A percentile compares a stretch with the other conserved stretches of the same genome.
Evolutionary conservation across 2,113 vertebrate species (phyloP).

Genomic region (Telmatochromis sp.): DNA sequence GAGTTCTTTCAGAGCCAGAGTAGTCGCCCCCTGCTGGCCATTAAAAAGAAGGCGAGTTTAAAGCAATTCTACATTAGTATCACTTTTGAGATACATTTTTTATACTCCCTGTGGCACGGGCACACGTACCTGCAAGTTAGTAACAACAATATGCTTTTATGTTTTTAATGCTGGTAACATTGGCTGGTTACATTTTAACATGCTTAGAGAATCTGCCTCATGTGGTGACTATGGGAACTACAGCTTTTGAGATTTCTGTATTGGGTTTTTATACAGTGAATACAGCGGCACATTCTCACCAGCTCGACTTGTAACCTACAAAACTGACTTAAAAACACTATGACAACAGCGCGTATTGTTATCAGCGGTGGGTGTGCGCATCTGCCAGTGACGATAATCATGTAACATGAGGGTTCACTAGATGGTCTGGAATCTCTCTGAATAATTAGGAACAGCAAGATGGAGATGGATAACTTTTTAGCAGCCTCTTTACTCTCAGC

Average conservation of each 20-base stretch:
- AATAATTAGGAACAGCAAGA: too few relatives aligned
- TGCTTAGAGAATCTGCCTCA: neutral
- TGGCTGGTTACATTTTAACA: neutral
- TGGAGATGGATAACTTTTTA: too few relatives aligned
- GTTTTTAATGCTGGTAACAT: neutral
- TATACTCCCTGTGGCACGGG: neutral
- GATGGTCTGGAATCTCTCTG: too few relatives aligned
- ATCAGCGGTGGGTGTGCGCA: neutral
- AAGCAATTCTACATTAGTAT: neutral
- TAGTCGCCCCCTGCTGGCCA: neutral
- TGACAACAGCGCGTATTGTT: accelerated
- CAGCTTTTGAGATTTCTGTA: neutral
- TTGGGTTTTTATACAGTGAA: neutral
- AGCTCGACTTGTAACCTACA: neutral
- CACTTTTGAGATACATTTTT: neutral
- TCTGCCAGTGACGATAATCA: neutral
- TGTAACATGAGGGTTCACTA: too few relatives aligned
- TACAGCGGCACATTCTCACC: accelerated
- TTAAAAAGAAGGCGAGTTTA: neutral
- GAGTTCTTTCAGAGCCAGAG: neutral
- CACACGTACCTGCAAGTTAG: neutral
- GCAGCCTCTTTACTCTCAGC: too few relatives aligned
- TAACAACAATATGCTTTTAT: neutral
- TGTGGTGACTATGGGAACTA: neutral
- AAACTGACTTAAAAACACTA: neutral